phyloP scores from a whole-genome alignment of 2,797 vertebrate genomes.

The Rhabdomys pumilio region DNA sequence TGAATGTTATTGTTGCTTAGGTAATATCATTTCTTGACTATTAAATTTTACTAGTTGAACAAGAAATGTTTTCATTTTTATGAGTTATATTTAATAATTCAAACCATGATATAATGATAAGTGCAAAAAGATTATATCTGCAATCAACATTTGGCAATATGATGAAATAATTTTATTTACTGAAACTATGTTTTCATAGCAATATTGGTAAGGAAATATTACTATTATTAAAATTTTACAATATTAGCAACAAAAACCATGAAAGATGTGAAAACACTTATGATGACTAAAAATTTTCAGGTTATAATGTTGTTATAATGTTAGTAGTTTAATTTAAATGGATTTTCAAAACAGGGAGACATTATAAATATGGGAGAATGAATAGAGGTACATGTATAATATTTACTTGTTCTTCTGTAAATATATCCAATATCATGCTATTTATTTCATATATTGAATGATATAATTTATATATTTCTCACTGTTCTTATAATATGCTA shows the following conservation, averaged over 20 bases:
- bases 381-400: conserved; percentile 73
- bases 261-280: background rate
- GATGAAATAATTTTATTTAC: conserved; percentile 35
- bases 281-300: background rate
- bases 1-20: background rate
- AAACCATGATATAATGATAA: background rate
- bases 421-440: background rate
- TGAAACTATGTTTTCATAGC: conserved; percentile 23
- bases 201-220: background rate
- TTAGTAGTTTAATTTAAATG: conserved; percentile 74
- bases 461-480: conserved; percentile 80
- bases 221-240: background rate
- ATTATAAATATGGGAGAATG: conserved; percentile 81
- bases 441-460: conserved; percentile 36
- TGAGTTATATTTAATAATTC: background rate
- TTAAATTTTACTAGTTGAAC: background rate
- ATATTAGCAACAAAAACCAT: background rate
- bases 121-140: background rate
- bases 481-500: conserved; percentile 67
- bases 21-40: conserved; percentile 8
- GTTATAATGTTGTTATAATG: background rate
- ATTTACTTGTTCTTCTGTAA: conserved; percentile 69
- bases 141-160: conserved; percentile 42
- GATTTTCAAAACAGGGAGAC: conserved; percentile 84
- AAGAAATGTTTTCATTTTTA: background rate